Evolutionary conservation across 2,888 invertebrate species (phyloP), one percentile per base, ranked within the genome.

Genomic region (Phengaris arion): DNA sequence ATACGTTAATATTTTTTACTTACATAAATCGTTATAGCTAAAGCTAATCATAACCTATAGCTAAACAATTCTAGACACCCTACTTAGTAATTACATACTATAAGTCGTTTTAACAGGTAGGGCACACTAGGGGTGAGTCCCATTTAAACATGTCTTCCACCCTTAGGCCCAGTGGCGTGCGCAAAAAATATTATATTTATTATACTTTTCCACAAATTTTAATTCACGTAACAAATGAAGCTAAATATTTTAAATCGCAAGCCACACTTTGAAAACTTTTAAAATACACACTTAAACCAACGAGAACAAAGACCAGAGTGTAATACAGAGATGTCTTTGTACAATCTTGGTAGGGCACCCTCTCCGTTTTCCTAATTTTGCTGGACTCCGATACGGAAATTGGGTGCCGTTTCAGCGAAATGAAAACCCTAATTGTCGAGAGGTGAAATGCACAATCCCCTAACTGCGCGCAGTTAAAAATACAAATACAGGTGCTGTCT

Each of bases 391-490:
- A 45, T 51, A 74, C 78, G 79, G 79, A 81, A 81, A 81, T 82
- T 81, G 80, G 81, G 78, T 78, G 78, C 80, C 78, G 79, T 81
- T 79, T 78, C 79, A 80, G 78, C 80, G 79, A 81, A 82, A 82
- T 81, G 80, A 82, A 81, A 81, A 78, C 79, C 79, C 80, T 83
- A 82, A 83, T 83, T 81, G 82, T 81, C 80, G 78, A n/a, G 76
- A 77, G 75, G 76, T 75, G 75, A 77, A 77, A 77, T 77, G 77
- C 76, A 64, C 79, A 77, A 78, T 74, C 77, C 76, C 77, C 79
- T 79, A 81, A 79, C 77, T 70, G 77, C 72, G 76, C 74, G 68
- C 77, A 76, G 78, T 80, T 81, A 81, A 81, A 81, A 81, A 82
- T 81, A 82, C 81, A 81, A 81, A 81, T 80, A 78, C 79, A 78